Evolutionary conservation across 2,888 invertebrate genomes (phyloP), one percentile per base, ranked within the genome.

Genomic region (Morpho achilles): DNA sequence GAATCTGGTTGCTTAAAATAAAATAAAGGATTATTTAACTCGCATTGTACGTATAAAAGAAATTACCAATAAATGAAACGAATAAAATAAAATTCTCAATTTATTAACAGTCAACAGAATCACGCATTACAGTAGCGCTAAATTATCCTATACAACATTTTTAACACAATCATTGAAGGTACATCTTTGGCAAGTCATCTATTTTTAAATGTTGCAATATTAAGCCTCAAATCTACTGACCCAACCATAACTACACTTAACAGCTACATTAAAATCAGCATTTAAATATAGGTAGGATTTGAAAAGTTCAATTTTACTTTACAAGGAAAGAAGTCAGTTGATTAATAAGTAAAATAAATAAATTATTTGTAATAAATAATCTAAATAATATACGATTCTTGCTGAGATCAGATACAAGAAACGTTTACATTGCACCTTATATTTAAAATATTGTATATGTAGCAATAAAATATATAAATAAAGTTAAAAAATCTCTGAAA

Each of bases 71-170:
- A 42, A 54, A 54, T 54, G 10, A 54, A 54, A 54, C 54, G 39
- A 54, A 22, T 41, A 10, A 8, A 10, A 5, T 48, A 8, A 23
- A 72, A 73, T 77, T 79, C 74, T 77, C 79, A 81, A 78, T 87
- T 81, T 84, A 82, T 82, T 83, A 84, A 87, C 84, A 82, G 75
- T 75, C 82, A 87, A 86, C 81, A 82, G 77, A 82, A 73, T 76
- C 80, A 79, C 74, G 68, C 79, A 73, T 72, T 72, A 73, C 72
- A 67, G 51, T 61, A 63, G 66, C 62, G 61, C 56, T 60, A 61
- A 53, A 61, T 60, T 63, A 67, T 58, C 63, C 63, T 68, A 67
- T 76, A 80, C 77, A 80, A 79, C 74, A 78, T 70, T 42, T 53
- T 76, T 75, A 52, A 64, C 58, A 75, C 63, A 71, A 56, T 56